phyloP scores from a whole-genome alignment of 2,113 vertebrate genomes.

The Spermophilus dauricus region DNA sequence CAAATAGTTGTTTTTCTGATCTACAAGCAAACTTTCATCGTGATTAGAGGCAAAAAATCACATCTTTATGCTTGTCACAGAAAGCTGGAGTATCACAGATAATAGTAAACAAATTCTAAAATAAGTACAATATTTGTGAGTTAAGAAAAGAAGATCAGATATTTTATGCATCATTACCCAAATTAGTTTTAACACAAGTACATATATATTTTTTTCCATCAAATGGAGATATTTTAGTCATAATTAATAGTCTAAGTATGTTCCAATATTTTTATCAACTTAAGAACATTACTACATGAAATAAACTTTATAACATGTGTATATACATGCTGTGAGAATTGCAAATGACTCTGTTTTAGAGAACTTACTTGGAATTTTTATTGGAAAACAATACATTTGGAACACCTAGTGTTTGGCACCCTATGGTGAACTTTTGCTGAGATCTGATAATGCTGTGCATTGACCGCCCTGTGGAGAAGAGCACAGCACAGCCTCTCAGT shows the following conservation, averaged over 20 bases:
- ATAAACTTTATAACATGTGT: slow-evolving; percentile 48
- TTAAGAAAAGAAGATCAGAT: slow-evolving; percentile 24
- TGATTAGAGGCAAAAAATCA: not conserved
- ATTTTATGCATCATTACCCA: not conserved
- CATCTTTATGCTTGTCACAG: not conserved
- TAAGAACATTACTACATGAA: slow-evolving; percentile 42
- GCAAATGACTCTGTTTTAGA: slow-evolving; percentile 24
- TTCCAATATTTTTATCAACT: slow-evolving; percentile 30
- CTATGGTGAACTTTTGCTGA: not conserved
- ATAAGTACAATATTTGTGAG: not conserved
- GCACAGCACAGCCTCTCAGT: no score
- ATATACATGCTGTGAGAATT: slow-evolving; percentile 1
- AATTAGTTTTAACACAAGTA: not conserved
- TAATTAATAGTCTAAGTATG: slow-evolving; percentile 8
- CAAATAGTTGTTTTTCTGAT: not conserved
- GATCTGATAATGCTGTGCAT: not conserved
- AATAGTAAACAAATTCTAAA: not conserved
- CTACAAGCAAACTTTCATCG: not conserved
- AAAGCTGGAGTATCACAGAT: not conserved
- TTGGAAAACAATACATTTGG: not conserved
- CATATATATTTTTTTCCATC: not conserved
- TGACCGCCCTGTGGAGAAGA: not conserved
- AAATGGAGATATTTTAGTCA: not conserved
- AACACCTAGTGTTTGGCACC: not conserved
- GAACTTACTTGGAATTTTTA: slow-evolving; percentile 29